phyloP scores from a whole-genome alignment of 2,888 invertebrate genomes.

The Norana najaformis region DNA sequence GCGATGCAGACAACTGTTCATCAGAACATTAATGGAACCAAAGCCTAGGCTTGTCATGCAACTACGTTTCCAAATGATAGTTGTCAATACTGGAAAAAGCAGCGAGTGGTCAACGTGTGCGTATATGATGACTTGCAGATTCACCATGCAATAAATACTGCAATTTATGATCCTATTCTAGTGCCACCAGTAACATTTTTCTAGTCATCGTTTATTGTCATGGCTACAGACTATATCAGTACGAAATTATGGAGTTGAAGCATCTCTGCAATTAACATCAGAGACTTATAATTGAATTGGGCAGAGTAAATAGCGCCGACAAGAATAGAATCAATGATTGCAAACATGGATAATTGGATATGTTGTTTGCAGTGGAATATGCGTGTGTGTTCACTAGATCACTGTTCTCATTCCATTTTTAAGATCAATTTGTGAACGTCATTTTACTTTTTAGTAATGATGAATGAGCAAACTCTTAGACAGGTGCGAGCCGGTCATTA shows the following conservation, averaged over 20 bases:
- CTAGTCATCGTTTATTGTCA: not conserved
- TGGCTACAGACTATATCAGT: not conserved
- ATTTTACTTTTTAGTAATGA: too few species aligned
- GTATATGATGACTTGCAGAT: too few species aligned
- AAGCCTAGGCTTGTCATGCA: not conserved
- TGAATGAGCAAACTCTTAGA: too few species aligned
- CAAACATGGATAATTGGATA: too few species aligned
- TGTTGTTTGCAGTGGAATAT: too few species aligned
- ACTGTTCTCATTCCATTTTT: too few species aligned
- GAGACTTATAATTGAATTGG: not conserved
- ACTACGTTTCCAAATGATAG: not conserved
- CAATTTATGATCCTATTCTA: not conserved
- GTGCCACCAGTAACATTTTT: not conserved
- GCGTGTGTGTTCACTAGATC: too few species aligned
- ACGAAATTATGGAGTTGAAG: not conserved
- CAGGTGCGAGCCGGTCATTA: too few species aligned
- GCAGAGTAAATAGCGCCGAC: not conserved
- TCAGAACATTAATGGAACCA: not conserved
- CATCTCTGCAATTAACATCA: not conserved
- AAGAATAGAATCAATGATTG: too few species aligned
- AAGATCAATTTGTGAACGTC: too few species aligned
- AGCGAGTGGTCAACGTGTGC: too few species aligned
- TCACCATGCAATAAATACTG: not conserved
- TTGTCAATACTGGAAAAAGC: not conserved
- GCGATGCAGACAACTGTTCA: not conserved